phyloP scores from a whole-genome alignment of 1,140 invertebrate genomes.

The Arctopsyche grandis region DNA sequence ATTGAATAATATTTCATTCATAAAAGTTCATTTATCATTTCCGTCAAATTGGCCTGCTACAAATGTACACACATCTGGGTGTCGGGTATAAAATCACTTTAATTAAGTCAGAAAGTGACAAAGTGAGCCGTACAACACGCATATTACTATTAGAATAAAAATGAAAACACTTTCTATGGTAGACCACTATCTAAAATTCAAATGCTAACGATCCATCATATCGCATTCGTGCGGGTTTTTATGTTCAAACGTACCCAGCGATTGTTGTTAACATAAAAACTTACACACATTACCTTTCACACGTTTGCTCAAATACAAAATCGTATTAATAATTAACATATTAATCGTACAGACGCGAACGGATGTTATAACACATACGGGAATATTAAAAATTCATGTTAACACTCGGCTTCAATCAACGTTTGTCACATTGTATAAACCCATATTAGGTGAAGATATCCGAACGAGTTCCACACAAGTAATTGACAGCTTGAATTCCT shows the following conservation, averaged over 20 bases:
- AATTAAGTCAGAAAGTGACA: constrained; percentile 7
- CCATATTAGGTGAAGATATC: not conserved
- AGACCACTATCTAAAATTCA: constrained; percentile 16
- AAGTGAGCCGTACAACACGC: not conserved
- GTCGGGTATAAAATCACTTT: too few species aligned
- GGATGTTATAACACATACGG: too few species aligned
- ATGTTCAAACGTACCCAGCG: not conserved
- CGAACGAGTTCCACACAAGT: not conserved
- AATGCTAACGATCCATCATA: not conserved
- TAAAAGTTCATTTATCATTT: too few species aligned
- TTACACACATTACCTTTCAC: not conserved
- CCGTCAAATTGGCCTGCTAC: too few species aligned
- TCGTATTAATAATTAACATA: not conserved
- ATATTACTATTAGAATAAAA: constrained; percentile 3
- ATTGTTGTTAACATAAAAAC: not conserved
- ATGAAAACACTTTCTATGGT: constrained; percentile 21
- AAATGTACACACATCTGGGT: too few species aligned
- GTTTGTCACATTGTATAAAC: not conserved
- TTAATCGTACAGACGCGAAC: too few species aligned
- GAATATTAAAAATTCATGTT: too few species aligned
- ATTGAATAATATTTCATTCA: too few species aligned
- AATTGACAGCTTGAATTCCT: too few species aligned
- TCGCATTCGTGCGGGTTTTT: not conserved
- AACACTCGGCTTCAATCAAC: too few species aligned
- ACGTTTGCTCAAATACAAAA: not conserved